Evolutionary conservation across 2,113 vertebrate species (phyloP).

Genomic region (Athene noctua): DNA sequence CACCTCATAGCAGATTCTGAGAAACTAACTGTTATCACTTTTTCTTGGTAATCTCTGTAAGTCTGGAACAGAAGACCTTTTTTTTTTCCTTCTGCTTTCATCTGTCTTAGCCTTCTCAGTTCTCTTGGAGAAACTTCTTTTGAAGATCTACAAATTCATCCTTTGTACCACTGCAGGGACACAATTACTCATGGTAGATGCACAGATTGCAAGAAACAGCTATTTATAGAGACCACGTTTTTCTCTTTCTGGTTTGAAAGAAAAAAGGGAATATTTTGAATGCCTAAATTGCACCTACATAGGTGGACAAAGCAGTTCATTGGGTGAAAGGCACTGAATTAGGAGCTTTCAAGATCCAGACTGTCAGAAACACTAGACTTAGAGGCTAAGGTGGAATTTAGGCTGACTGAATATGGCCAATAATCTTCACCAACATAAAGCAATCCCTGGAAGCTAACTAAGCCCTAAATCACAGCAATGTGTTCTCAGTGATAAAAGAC

Average conservation of each 20-base stretch:
- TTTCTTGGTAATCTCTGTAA: neutral
- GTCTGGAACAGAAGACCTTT: neutral
- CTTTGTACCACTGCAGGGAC: neutral
- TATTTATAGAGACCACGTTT: neutral
- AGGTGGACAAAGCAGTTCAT: neutral
- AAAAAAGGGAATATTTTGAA: neutral
- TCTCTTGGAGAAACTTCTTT: neutral
- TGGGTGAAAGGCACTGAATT: neutral
- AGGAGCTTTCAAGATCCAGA: neutral
- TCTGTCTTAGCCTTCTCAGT: neutral
- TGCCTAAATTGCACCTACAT: neutral
- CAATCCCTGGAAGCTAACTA: slow-evolving; percentile 8
- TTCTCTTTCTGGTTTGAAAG: neutral
- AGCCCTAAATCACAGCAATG: slow-evolving; percentile 19
- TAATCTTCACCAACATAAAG: slow-evolving; percentile 17
- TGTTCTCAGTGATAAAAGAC: slow-evolving; percentile 17
- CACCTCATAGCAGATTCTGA: neutral
- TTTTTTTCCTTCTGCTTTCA: neutral
- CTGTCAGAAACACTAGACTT: neutral
- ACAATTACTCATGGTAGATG: neutral
- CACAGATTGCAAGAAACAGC: neutral
- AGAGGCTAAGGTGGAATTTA: neutral
- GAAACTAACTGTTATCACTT: neutral
- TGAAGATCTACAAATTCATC: neutral
- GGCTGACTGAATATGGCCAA: neutral